A percentile compares a stretch with the other conserved stretches of the same genome.
Evolutionary conservation across 1,140 invertebrate genomes (phyloP).

Genomic region (Vanessa tameamea): DNA sequence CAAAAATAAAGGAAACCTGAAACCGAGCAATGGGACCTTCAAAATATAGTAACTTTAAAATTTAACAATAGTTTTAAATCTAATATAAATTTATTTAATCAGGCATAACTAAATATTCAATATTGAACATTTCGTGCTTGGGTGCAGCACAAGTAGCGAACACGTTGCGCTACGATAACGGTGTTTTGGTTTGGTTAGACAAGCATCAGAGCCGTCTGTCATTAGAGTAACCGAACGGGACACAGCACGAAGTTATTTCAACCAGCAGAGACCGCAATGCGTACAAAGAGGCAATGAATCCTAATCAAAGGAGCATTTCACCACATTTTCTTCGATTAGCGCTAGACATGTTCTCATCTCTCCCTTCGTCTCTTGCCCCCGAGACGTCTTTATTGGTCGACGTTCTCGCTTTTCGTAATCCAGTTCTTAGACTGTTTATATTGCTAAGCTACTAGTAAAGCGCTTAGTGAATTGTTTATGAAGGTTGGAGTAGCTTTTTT

Average conservation of each 20-base stretch:
- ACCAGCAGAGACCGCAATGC: conserved; percentile 27
- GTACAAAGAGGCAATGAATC: conserved; percentile 45
- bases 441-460: neutral
- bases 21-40: too few relatives aligned
- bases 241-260: conserved; percentile 16
- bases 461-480: neutral
- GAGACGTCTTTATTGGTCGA: conserved; percentile 30
- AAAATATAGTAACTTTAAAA: too few relatives aligned
- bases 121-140: neutral
- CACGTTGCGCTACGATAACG: conserved; percentile 13
- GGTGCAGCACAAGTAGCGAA: neutral
- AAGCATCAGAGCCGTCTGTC: conserved; percentile 1
- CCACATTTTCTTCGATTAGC: conserved; percentile 34
- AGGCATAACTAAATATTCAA: too few relatives aligned
- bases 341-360: conserved; percentile 5
- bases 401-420: conserved; percentile 30
- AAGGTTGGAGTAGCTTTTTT: neutral
- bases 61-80: too few relatives aligned
- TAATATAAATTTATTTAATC: too few relatives aligned
- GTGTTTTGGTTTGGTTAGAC: conserved; percentile 11
- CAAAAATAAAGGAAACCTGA: too few relatives aligned
- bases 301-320: conserved; percentile 42
- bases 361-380: conserved; percentile 8
- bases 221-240: conserved; percentile 8
- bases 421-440: conserved; percentile 13